Conservation (phyloP, 2,113 vertebrate species). For the Psophia crepitans region DNA sequence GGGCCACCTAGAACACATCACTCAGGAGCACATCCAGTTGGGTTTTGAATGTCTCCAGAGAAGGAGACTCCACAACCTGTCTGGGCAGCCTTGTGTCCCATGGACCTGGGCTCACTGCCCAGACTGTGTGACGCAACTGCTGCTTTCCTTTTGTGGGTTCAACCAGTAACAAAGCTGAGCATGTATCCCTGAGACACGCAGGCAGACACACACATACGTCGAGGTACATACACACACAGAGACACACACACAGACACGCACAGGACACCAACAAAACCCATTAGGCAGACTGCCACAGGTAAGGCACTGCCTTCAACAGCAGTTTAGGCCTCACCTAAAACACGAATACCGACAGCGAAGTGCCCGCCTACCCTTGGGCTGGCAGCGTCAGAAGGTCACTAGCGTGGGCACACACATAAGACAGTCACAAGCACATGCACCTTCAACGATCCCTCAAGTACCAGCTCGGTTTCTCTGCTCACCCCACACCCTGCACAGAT, state of each 20-base stretch:
- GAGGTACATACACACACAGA: neutral
- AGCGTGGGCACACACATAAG: fast-evolving
- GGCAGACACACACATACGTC: neutral
- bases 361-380: neutral
- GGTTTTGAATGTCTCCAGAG: too few relatives aligned
- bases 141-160: neutral
- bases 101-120: neutral
- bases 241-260: neutral
- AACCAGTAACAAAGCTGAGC: neutral
- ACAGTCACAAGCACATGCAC: neutral
- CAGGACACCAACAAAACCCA: fast-evolving
- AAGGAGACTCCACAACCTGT: too few relatives aligned
- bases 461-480: neutral
- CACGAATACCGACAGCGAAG: neutral
- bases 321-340: neutral
- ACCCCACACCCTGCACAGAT: fast-evolving
- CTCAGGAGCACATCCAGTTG: too few relatives aligned
- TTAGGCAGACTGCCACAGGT: neutral
- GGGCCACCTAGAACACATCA: too few relatives aligned
- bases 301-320: neutral
- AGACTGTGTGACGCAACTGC: neutral
- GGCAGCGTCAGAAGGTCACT: neutral
- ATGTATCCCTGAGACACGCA: neutral
- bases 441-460: neutral
- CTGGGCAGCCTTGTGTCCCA: too few relatives aligned